Base-by-base conservation (phyloP, 2,888 invertebrate species). In the Callyntrura guangdongensis region DNA sequence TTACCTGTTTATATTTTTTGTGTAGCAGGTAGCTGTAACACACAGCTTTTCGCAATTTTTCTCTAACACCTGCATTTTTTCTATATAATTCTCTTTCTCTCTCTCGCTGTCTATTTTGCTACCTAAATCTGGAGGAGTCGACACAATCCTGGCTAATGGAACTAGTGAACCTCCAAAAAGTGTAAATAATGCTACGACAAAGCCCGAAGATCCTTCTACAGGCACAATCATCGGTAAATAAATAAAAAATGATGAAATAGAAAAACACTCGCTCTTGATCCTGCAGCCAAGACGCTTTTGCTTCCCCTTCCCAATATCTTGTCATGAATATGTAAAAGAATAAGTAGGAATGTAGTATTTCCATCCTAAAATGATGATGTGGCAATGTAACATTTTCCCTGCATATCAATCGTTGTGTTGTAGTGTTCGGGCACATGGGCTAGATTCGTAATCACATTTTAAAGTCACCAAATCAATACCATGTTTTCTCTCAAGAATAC, bases 151-250 rank as follows among this genome's bases (percentile, higher is more conserved):
- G 74, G 86, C 86, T 45, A 92, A 84, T 72, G 87, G 90, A 79
- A 87, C 92, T 25, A 92, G 88, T 79, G 92, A 92, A 25, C 84
- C 90, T 82, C 90, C 92, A 47, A 92, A 90, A 92, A 45, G 53
- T 86, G 91, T 84, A 67, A 88, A 74, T 81, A 83, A 91, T 84
- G 82, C 86, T 59, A 86, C 91, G 17, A 72, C 82, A 25, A 86
- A 89, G 59, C 88, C 91, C 86, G 86, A 91, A 89, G 77, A 81
- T 90, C 90, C 91, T 67, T 81, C 86, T 67, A 91, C 87, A 61
- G 86, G 90, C 47, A 72, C 89, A 61, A 79, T 87, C 69, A 86
- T 86, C 81, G 91, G 91, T 90, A 91, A 90, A 79, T 27, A 27
- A 56, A 69, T 9, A 14, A 25, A 56, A 56, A 79, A n/a, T 25